Percentiles rank a stretch among this genome's conserved stretches.
These are phyloP conservation scores for Perdita meconis DNA, from an alignment of 2,888 invertebrate genomes.

Conservation along the genomic window DNA sequence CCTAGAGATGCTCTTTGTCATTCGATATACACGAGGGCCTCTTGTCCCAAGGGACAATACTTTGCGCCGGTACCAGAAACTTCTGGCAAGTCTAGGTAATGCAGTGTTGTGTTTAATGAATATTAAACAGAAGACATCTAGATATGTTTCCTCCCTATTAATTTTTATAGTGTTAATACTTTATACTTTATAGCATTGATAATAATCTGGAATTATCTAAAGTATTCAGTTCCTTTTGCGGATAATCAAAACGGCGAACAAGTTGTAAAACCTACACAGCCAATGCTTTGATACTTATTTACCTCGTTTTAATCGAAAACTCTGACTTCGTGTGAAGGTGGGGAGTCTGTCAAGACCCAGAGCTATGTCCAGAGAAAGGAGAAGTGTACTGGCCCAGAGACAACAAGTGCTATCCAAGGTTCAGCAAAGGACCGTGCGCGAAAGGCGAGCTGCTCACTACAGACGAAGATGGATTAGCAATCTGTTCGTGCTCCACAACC, in stretches of 20 bases:
- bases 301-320: neutral
- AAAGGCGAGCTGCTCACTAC: conserved; percentile 89
- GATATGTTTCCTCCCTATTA: too few relatives aligned
- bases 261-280: neutral
- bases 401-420: conserved; percentile 89
- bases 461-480: conserved; percentile 87
- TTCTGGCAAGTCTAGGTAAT: conserved; percentile 73
- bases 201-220: too few relatives aligned
- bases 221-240: too few relatives aligned
- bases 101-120: neutral
- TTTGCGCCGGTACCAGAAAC: conserved; percentile 88
- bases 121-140: too few relatives aligned
- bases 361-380: conserved; percentile 87
- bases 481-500: conserved; percentile 87
- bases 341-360: conserved; percentile 90
- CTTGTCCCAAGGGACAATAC: conserved; percentile 90
- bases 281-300: neutral
- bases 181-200: too few relatives aligned
- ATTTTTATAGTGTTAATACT: too few relatives aligned
- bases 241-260: neutral
- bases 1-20: conserved; percentile 89
- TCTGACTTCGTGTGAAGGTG: conserved; percentile 87
- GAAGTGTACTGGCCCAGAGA: conserved; percentile 92
- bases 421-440: conserved; percentile 91
- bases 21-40: conserved; percentile 90